Conservation (phyloP, 1,140 invertebrate genomes). For the Helicoverpa armigera region DNA sequence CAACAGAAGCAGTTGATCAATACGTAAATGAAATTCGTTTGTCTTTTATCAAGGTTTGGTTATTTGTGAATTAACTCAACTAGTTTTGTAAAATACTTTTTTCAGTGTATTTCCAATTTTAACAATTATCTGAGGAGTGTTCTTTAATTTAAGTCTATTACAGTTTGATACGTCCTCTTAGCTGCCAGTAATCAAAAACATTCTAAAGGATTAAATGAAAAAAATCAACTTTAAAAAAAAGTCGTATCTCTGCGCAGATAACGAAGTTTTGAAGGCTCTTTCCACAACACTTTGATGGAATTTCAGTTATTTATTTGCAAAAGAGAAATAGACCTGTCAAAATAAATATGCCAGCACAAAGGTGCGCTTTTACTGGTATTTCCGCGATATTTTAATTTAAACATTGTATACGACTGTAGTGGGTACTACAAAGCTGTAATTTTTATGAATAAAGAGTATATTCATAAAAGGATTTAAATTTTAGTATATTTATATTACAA, state of each 20-base stretch:
- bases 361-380: constrained; percentile 6
- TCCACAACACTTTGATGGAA: constrained; percentile 27
- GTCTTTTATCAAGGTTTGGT: no score
- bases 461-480: not conserved
- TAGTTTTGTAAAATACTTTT: no score
- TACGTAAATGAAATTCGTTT: no score
- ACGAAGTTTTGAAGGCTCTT: not conserved
- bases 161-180: not conserved
- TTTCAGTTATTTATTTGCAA: constrained; percentile 15
- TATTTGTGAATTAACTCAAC: no score
- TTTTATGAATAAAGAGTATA: no score
- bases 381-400: not conserved
- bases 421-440: not conserved
- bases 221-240: constrained; percentile 1
- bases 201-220: constrained; percentile 24
- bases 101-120: not conserved
- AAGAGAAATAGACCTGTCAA: constrained; percentile 8
- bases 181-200: not conserved
- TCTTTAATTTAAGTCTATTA: no score
- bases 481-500: constrained; percentile 14
- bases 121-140: no score
- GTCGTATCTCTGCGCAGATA: not conserved
- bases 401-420: not conserved
- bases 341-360: constrained; percentile 24
- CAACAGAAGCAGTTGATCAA: no score